Conservation (phyloP, 1,140 invertebrate genomes). For the Drosophila yakuba region DNA sequence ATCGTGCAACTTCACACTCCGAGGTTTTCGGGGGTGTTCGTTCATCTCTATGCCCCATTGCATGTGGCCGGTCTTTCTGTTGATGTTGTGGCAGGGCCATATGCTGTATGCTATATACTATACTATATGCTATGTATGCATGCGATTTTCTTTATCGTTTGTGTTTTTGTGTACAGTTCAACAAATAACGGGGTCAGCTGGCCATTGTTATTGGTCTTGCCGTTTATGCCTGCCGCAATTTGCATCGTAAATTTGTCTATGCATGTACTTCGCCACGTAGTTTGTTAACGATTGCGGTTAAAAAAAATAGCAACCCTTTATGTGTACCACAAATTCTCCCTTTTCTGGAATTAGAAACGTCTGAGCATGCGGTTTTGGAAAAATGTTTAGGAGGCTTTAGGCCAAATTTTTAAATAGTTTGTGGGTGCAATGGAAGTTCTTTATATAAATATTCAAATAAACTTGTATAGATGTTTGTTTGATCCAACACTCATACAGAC, state of each 20-base stretch:
- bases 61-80: conserved; percentile 13
- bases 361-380: too few species aligned
- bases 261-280: conserved; percentile 15
- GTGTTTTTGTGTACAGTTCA: conserved; percentile 70
- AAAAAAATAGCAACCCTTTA: neutral
- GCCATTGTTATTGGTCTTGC: conserved; percentile 63
- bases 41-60: conserved; percentile 57
- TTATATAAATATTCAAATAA: too few species aligned
- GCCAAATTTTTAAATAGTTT: too few species aligned
- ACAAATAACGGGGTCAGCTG: conserved; percentile 78
- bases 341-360: too few species aligned
- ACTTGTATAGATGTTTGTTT: neutral
- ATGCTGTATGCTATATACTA: conserved; percentile 28
- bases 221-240: conserved; percentile 72
- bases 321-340: neutral
- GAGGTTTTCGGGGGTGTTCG: conserved; percentile 26
- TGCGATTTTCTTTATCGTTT: conserved; percentile 53
- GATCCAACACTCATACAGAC: neutral
- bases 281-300: conserved; percentile 10
- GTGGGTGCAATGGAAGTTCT: too few species aligned
- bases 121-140: conserved; percentile 7
- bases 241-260: conserved; percentile 50
- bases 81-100: conserved; percentile 34
- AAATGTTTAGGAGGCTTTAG: too few species aligned
- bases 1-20: conserved; percentile 38